phyloP scores from a whole-genome alignment of 2,797 vertebrate species.

The Chloroceryle amazona region DNA sequence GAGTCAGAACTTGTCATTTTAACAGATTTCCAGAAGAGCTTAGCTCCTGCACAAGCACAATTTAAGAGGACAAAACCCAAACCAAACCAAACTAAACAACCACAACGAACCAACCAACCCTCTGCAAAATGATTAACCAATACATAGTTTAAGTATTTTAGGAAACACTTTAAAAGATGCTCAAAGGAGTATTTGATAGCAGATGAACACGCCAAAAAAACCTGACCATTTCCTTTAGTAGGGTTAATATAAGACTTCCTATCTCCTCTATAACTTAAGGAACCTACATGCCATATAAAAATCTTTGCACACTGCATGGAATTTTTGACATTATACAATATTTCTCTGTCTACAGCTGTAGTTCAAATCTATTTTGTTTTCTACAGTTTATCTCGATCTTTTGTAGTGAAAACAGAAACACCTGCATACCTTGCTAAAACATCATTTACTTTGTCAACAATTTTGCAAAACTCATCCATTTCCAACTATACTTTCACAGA shows the following conservation, averaged over 20 bases:
- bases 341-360: neutral
- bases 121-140: neutral
- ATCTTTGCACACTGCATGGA: neutral
- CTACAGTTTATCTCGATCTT: neutral
- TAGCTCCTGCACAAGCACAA: neutral
- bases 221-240: neutral
- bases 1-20: neutral
- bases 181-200: neutral
- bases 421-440: neutral
- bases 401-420: neutral
- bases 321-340: neutral
- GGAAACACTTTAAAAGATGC: neutral
- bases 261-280: neutral
- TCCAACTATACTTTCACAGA: conserved; percentile 25
- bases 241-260: neutral
- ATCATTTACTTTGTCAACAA: neutral
- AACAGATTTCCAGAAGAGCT: neutral
- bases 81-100: too few species aligned
- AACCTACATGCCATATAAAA: neutral
- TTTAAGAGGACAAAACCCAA: neutral
- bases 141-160: neutral
- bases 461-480: neutral
- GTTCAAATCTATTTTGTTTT: neutral
- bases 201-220: neutral
- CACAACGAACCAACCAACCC: too few species aligned